A percentile compares a stretch with the other conserved stretches of the same genome.
Conservation (phyloP, 2,888 invertebrate genomes). For the Apantesis nais region DNA sequence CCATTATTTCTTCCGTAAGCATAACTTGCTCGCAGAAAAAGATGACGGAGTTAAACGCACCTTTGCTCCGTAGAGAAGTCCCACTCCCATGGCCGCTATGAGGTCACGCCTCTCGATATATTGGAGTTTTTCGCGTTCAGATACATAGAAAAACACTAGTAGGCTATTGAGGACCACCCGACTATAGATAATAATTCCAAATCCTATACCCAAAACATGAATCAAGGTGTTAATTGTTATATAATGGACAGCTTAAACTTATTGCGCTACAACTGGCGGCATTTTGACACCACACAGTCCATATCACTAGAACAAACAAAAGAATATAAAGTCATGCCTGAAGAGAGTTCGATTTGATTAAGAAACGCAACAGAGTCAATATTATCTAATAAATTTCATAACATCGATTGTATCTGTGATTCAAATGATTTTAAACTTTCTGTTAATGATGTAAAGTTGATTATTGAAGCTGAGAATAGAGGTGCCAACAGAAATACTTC, state of each 20-base stretch:
- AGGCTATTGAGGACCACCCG: constrained; percentile 29
- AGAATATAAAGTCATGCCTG: constrained; percentile 63
- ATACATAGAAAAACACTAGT: too few relatives aligned
- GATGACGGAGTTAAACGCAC: too few relatives aligned
- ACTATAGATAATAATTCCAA: not conserved
- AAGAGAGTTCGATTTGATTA: constrained; percentile 71
- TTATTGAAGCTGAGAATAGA: constrained; percentile 29
- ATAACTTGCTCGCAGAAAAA: too few relatives aligned
- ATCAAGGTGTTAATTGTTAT: constrained; percentile 56
- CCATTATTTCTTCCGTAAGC: too few relatives aligned
- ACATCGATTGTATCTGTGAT: constrained; percentile 33
- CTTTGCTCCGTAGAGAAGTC: too few relatives aligned
- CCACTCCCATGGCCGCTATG: too few relatives aligned
- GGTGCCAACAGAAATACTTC: constrained; percentile 51
- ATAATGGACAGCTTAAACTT: constrained; percentile 48
- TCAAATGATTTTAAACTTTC: constrained; percentile 37
- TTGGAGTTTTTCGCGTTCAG: too few relatives aligned
- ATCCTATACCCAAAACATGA: constrained; percentile 29
- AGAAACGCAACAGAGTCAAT: constrained; percentile 64
- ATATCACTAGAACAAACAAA: constrained; percentile 63
- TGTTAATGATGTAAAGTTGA: constrained; percentile 11
- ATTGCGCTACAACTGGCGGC: constrained; percentile 50
- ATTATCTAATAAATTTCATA: constrained; percentile 57
- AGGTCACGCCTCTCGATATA: too few relatives aligned
- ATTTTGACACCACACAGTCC: constrained; percentile 47